Percentiles rank a stretch among this genome's conserved stretches.
These are phyloP conservation scores for Conops quadrifasciatus DNA, from an alignment of 2,888 invertebrate genomes.

Conservation along the genomic window DNA sequence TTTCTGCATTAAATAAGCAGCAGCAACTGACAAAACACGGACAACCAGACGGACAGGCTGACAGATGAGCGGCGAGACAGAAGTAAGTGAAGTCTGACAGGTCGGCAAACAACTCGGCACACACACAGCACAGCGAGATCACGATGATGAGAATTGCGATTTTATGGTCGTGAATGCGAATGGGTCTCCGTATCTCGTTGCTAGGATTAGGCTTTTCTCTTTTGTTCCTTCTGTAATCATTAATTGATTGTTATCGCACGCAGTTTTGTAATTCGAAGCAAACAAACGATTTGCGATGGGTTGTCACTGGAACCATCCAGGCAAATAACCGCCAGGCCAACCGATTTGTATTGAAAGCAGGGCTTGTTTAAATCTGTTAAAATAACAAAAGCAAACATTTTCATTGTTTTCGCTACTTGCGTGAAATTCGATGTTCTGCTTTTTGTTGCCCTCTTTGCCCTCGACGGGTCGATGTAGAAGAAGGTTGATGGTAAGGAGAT, in stretches of 20 bases:
- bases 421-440: conserved; percentile 22
- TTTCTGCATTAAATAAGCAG: conserved; percentile 59
- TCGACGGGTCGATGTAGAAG: not conserved
- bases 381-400: conserved; percentile 28
- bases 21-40: conserved; percentile 43
- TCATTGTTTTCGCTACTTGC: conserved; percentile 19
- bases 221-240: not conserved
- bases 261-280: conserved; percentile 30
- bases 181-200: conserved; percentile 1
- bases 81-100: conserved; percentile 17
- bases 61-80: conserved; percentile 53
- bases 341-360: not conserved
- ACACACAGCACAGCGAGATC: not conserved
- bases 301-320: conserved; percentile 2
- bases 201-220: conserved; percentile 9
- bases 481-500: not conserved
- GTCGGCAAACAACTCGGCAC: not conserved
- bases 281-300: conserved; percentile 17
- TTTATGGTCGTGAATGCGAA: not conserved
- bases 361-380: conserved; percentile 20
- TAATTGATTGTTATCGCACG: conserved; percentile 23
- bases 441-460: not conserved
- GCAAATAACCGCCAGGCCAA: conserved; percentile 5
- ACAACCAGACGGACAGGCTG: conserved; percentile 47
- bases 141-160: not conserved